phyloP scores from a whole-genome alignment of 2,888 invertebrate species.

The Dyspetes luteomarginatus region DNA sequence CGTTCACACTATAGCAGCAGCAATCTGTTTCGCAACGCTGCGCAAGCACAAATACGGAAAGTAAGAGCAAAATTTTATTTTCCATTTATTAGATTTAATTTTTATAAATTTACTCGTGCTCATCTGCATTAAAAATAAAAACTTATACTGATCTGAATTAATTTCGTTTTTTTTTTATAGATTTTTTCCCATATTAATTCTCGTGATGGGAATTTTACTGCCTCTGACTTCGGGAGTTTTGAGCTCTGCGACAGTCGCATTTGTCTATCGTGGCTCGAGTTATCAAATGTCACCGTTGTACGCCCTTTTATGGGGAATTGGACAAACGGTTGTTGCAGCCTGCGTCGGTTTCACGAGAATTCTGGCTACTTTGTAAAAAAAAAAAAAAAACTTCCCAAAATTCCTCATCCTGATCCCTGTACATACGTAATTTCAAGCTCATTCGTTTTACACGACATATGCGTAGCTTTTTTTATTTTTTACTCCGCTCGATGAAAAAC shows the following conservation, averaged over 20 bases:
- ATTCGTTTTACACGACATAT: neutral
- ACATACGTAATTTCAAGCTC: constrained; percentile 25
- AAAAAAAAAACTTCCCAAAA: neutral
- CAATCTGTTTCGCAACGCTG: constrained; percentile 95
- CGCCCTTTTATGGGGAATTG: constrained; percentile 97
- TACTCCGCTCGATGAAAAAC: neutral
- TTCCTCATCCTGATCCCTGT: constrained; percentile 30
- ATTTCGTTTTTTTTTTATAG: constrained; percentile 83
- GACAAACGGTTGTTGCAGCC: constrained; percentile 95
- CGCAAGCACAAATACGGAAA: constrained; percentile 96
- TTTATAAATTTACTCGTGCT: neutral
- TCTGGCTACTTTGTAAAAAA: constrained; percentile 92
- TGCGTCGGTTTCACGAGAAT: constrained; percentile 97
- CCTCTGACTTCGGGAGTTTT: constrained; percentile 95
- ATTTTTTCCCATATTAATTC: constrained; percentile 94
- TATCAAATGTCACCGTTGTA: constrained; percentile 95
- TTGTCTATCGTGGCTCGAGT: constrained; percentile 95
- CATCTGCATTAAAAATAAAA: neutral
- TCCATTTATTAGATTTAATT: too few species aligned
- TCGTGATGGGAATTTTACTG: constrained; percentile 95
- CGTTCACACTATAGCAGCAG: constrained; percentile 95
- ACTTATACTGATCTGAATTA: too few species aligned
- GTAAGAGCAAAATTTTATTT: constrained; percentile 74
- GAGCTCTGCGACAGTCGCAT: constrained; percentile 96
- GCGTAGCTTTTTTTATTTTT: constrained; percentile 16